phyloP scores from a whole-genome alignment of 2,888 invertebrate species.

The Eristalis tenax region DNA sequence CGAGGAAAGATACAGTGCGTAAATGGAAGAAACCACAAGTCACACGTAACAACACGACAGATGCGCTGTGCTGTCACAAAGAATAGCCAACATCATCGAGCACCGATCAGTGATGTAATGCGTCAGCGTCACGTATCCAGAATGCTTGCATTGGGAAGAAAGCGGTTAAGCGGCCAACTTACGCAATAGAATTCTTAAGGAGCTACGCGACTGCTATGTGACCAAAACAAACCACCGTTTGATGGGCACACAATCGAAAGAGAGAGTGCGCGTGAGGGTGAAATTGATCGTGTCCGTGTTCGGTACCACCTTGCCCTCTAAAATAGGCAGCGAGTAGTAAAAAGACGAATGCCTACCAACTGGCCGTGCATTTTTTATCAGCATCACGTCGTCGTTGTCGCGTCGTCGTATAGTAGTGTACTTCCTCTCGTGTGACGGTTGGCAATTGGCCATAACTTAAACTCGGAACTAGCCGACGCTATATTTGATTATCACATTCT shows the following conservation, averaged over 20 bases:
- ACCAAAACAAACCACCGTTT: slow-evolving; percentile 50
- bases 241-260: slow-evolving; percentile 5
- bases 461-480: slow-evolving; percentile 50
- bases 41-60: not conserved
- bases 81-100: too few relatives aligned
- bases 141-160: slow-evolving; percentile 41
- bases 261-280: slow-evolving; percentile 50
- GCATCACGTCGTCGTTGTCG: slow-evolving; percentile 19
- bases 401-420: not conserved
- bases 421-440: slow-evolving; percentile 28
- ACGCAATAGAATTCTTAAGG: slow-evolving; percentile 44
- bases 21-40: not conserved
- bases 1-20: slow-evolving; percentile 11
- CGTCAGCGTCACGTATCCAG: slow-evolving; percentile 25
- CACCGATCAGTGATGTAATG: slow-evolving; percentile 8
- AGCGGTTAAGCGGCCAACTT: slow-evolving; percentile 7
- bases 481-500: slow-evolving; percentile 37
- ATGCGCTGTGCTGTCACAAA: not conserved
- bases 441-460: slow-evolving; percentile 48
- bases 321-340: slow-evolving; percentile 32
- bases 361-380: slow-evolving; percentile 46
- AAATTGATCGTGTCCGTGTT: slow-evolving; percentile 17
- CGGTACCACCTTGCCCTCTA: slow-evolving; percentile 41
- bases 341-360: not conserved
- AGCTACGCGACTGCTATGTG: slow-evolving; percentile 22